A percentile compares a stretch with the other conserved stretches of the same genome.
These are phyloP conservation scores for Echinometra lucunter DNA, from an alignment of 53 echinoderm and acorn worm genomes.

Conservation along the genomic window DNA sequence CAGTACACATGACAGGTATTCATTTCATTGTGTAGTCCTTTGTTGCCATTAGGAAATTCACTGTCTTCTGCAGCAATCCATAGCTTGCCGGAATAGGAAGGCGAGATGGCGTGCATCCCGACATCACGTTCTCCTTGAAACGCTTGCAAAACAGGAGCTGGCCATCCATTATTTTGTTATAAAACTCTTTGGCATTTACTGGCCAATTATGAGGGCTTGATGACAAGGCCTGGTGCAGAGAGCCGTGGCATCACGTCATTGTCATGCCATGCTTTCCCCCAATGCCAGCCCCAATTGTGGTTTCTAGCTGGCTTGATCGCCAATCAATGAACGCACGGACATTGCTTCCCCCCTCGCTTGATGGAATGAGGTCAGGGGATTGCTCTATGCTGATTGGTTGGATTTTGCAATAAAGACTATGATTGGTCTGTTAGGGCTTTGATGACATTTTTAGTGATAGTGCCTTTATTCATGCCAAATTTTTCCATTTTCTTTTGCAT, in stretches of 20 bases:
- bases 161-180: constrained; percentile 44
- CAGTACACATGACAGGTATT: not conserved
- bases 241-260: constrained; percentile 39
- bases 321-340: constrained; percentile 58
- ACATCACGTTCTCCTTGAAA: constrained; percentile 48
- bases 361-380: constrained; percentile 45
- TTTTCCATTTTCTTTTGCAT: not conserved
- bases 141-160: constrained; percentile 19
- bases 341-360: constrained; percentile 31
- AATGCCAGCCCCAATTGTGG: not conserved
- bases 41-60: not conserved
- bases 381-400: constrained; percentile 36
- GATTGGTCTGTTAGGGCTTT: constrained; percentile 18
- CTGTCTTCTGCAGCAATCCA: not conserved
- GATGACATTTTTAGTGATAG: not conserved
- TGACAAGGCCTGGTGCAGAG: constrained; percentile 15
- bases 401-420: not conserved
- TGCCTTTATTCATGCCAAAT: constrained; percentile 6
- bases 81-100: not conserved
- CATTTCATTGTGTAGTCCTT: not conserved
- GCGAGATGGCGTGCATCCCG: not conserved
- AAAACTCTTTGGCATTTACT: constrained; percentile 19
- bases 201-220: constrained; percentile 26
- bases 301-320: not conserved
- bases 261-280: constrained; percentile 27